phyloP scores from a whole-genome alignment of 53 echinoderm and acorn worm species.

The Echinarachnius parma region DNA sequence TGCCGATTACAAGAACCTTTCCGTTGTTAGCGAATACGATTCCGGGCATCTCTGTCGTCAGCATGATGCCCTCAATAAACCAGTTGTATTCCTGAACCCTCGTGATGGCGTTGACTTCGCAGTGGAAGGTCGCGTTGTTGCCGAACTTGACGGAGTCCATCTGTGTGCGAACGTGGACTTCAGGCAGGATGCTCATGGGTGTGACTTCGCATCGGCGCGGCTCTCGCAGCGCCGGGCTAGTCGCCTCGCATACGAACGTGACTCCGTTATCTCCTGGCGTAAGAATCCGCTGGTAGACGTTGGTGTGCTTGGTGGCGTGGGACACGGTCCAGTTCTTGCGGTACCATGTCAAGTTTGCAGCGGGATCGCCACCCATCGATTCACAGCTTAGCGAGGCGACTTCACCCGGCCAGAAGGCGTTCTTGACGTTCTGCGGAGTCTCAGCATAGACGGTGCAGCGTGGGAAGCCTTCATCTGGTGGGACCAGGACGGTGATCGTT shows the following conservation, averaged over 20 bases:
- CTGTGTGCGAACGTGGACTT: constrained; percentile 67
- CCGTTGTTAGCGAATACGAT: constrained; percentile 57
- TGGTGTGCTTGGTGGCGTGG: constrained; percentile 54
- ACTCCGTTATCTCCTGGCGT: constrained; percentile 91
- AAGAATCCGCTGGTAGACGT: constrained; percentile 67
- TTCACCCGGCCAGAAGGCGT: constrained; percentile 75
- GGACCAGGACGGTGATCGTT: constrained; percentile 68
- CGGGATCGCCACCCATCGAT: constrained; percentile 79
- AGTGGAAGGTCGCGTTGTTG: constrained; percentile 80
- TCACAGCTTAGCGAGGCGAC: constrained; percentile 68
- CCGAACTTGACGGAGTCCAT: constrained; percentile 64
- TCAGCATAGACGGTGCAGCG: constrained; percentile 60
- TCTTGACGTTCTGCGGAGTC: constrained; percentile 38
- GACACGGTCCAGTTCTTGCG: constrained; percentile 68
- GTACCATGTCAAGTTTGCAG: constrained; percentile 76
- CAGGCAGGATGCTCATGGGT: constrained; percentile 79
- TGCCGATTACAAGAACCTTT: constrained; percentile 63
- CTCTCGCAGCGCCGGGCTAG: constrained; percentile 73
- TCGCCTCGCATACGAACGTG: constrained; percentile 73
- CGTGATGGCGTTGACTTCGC: constrained; percentile 81
- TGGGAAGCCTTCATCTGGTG: constrained; percentile 69
- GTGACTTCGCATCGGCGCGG: constrained; percentile 66
- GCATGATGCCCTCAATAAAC: constrained; percentile 42
- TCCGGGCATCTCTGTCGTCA: constrained; percentile 39
- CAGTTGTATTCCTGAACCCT: constrained; percentile 65